Percentiles rank a stretch among this genome's conserved stretches.
phyloP scores from a whole-genome alignment of 2,797 vertebrate genomes.

The Tarsius wallacei region DNA sequence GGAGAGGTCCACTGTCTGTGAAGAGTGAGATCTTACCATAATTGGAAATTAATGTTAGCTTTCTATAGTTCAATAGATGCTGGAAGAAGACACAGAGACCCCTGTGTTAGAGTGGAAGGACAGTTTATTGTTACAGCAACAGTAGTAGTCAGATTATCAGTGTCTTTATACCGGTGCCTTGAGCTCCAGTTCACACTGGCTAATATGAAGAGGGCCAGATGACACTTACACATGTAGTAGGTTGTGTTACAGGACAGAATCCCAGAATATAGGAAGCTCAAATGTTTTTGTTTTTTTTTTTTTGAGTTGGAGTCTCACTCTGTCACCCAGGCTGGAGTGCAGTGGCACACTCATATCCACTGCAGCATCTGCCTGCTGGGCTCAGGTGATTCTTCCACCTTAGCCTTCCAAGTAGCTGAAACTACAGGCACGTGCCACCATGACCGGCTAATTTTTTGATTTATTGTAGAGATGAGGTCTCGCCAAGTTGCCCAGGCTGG shows the following conservation, averaged over 20 bases:
- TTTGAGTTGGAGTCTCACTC: too few species aligned
- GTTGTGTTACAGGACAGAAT: neutral
- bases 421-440: too few species aligned
- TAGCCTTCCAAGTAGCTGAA: too few species aligned
- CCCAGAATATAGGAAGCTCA: neutral
- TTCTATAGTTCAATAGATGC: neutral
- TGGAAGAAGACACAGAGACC: neutral
- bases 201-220: neutral
- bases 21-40: neutral
- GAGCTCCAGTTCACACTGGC: neutral
- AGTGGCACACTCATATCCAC: too few species aligned
- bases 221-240: neutral
- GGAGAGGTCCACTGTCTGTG: neutral
- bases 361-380: too few species aligned
- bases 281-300: neutral
- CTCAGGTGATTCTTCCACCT: too few species aligned
- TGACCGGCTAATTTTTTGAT: too few species aligned
- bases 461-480: too few species aligned
- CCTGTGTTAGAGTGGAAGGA: neutral
- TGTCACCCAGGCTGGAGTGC: too few species aligned
- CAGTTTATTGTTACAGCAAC: neutral
- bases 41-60: neutral
- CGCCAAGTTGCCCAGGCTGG: too few species aligned
- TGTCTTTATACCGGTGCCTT: neutral
- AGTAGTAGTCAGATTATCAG: neutral